Evolutionary conservation across 1,140 invertebrate species (phyloP), one percentile per base, ranked within the genome.

Genomic region (Glomeris maerens): DNA sequence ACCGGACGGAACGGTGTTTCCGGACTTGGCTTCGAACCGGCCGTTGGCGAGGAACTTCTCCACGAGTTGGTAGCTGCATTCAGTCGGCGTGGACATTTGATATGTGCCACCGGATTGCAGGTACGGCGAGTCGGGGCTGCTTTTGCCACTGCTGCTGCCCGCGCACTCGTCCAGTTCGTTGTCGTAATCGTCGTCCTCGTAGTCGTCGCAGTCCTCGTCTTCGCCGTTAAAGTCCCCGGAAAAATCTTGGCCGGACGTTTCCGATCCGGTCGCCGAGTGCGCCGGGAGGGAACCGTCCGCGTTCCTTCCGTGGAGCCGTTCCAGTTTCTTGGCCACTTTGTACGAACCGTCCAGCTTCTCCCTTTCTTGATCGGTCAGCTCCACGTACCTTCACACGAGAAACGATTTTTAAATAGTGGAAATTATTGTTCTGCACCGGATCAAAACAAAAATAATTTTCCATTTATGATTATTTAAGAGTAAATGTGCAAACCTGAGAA

Each of bases 361-460:
- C 59, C 90, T 87, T 59, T 92, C 87, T 54, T 91, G 87, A 54
- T 92, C 85, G n/a, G 86, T 90, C 20, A 94, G 73, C 60, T 90
- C 86, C 56, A 94, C 74, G 66, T 92, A 88, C 60, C 80, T 80
- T 52, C 23, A 66, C 58, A 23, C 7, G n/a, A 45, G 25, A 57
- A 46, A 52, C 60, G 52, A 21, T 7, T 56, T 10, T 44, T 40
- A 42, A 52, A 47, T 31, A 22, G n/a, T n/a, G n/a, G n/a, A n/a
- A n/a, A n/a, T n/a, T n/a, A n/a, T n/a, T n/a, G n/a, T n/a, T n/a
- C n/a, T n/a, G n/a, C n/a, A n/a, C n/a, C n/a, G n/a, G n/a, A 17
- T 17, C 31, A 36, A 36, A 36, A 17, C 17, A 36, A 36, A 17
- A 36, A 36, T 36, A 10, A 36, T 10, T 13, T 36, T 36, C 31